Evolutionary conservation across 2,888 invertebrate genomes (phyloP).

Genomic region (Amphipoea lucens): DNA sequence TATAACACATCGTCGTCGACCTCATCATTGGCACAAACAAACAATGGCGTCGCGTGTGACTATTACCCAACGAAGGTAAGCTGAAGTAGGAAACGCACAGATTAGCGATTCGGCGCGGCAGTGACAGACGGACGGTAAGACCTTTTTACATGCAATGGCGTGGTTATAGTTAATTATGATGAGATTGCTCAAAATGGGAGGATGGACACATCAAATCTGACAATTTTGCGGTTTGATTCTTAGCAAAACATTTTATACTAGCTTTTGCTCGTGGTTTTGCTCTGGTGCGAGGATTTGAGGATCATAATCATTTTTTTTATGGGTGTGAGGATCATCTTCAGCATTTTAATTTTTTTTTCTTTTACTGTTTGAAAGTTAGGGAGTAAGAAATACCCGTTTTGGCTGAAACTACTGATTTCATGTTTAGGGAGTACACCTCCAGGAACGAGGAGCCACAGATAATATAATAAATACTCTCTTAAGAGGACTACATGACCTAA

Average conservation of each 20-base stretch:
- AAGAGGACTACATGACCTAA: no score
- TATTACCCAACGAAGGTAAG: constrained; percentile 49
- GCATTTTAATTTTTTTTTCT: no score
- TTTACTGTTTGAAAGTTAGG: no score
- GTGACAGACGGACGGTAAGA: constrained; percentile 15
- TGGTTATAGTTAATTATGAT: constrained; percentile 51
- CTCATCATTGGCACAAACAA: constrained; percentile 31
- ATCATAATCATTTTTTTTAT: no score
- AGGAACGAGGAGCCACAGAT: no score
- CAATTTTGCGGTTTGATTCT: background rate
- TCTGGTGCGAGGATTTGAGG: no score
- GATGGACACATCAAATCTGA: background rate
- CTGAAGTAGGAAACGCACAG: constrained; percentile 41
- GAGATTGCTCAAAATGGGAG: constrained; percentile 16
- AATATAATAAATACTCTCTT: no score
- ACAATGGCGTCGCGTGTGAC: constrained; percentile 51
- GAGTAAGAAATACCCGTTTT: background rate
- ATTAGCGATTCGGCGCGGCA: constrained; percentile 48
- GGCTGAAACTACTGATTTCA: background rate
- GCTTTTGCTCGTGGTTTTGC: background rate
- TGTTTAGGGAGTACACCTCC: no score
- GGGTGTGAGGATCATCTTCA: no score
- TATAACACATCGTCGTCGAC: constrained; percentile 46
- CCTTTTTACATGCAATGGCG: constrained; percentile 35
- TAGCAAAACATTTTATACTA: background rate